A percentile compares a stretch with the other conserved stretches of the same genome.
phyloP scores from a whole-genome alignment of 1,140 invertebrate species.

The Heterodera schachtii region DNA sequence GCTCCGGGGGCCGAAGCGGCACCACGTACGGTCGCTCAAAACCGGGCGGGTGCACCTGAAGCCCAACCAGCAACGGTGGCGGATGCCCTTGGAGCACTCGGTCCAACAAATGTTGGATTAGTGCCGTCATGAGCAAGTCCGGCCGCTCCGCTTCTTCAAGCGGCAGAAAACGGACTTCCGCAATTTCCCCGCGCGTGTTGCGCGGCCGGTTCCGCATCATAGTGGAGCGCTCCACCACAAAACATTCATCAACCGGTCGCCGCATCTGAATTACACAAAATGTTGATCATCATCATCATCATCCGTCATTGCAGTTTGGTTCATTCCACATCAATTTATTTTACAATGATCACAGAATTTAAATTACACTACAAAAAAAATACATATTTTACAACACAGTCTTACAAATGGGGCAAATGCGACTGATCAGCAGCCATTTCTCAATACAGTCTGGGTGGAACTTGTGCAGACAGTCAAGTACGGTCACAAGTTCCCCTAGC shows the following conservation, averaged over 20 bases:
- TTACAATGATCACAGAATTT: too few relatives aligned
- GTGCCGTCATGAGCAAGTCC: background rate
- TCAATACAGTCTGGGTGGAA: too few relatives aligned
- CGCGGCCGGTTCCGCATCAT: background rate
- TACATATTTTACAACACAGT: too few relatives aligned
- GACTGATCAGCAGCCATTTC: too few relatives aligned
- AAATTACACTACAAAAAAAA: too few relatives aligned
- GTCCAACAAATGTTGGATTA: background rate
- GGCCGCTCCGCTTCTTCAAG: background rate
- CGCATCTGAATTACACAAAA: too few relatives aligned
- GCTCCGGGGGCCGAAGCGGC: background rate
- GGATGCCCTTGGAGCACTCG: background rate
- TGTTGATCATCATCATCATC: too few relatives aligned
- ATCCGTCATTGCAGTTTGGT: too few relatives aligned
- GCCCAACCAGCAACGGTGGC: background rate
- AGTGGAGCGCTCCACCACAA: background rate
- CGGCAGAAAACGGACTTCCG: background rate
- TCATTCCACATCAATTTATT: too few relatives aligned
- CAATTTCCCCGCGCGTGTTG: background rate
- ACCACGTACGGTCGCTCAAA: background rate
- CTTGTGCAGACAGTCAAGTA: too few relatives aligned
- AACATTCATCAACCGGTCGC: background rate
- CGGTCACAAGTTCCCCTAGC: too few relatives aligned
- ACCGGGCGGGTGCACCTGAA: background rate
- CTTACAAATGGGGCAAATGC: too few relatives aligned